Evolutionary conservation across 2,113 vertebrate species (phyloP).

Genomic region (Zosterops pallidus): DNA sequence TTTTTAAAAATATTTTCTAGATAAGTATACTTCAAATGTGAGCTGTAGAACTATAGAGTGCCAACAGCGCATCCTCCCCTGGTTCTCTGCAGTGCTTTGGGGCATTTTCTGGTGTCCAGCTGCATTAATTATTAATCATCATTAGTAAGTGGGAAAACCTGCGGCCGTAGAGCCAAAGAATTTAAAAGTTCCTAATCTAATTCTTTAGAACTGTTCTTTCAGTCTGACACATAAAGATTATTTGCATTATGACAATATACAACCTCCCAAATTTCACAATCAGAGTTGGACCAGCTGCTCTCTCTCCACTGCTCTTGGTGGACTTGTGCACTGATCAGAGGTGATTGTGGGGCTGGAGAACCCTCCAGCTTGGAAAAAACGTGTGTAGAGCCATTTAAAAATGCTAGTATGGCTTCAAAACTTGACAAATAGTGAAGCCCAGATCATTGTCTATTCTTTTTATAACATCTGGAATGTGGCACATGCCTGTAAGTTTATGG

Average conservation of each 20-base stretch:
- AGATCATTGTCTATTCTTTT: neutral
- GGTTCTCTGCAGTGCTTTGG: conserved; percentile 28
- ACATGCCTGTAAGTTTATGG: neutral
- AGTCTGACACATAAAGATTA: neutral
- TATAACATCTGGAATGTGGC: neutral
- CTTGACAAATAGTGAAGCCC: neutral
- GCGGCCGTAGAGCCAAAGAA: neutral
- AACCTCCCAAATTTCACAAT: neutral
- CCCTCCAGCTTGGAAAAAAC: neutral
- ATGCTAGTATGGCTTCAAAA: neutral
- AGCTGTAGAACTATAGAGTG: neutral
- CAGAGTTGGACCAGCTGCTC: neutral
- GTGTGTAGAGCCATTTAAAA: neutral
- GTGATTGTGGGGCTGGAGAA: neutral
- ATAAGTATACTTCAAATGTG: neutral
- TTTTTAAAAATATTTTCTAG: neutral
- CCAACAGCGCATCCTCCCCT: conserved; percentile 9
- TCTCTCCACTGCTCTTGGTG: neutral
- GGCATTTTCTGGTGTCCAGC: conserved; percentile 30
- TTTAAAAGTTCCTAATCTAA: neutral
- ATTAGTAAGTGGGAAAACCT: neutral
- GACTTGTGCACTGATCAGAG: neutral
- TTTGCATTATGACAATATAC: neutral
- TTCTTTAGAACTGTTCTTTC: neutral
- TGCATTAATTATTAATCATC: neutral